These are phyloP conservation scores for Eupithecia vulgata DNA, from an alignment of 2,888 invertebrate genomes.

Conservation along the genomic window DNA sequence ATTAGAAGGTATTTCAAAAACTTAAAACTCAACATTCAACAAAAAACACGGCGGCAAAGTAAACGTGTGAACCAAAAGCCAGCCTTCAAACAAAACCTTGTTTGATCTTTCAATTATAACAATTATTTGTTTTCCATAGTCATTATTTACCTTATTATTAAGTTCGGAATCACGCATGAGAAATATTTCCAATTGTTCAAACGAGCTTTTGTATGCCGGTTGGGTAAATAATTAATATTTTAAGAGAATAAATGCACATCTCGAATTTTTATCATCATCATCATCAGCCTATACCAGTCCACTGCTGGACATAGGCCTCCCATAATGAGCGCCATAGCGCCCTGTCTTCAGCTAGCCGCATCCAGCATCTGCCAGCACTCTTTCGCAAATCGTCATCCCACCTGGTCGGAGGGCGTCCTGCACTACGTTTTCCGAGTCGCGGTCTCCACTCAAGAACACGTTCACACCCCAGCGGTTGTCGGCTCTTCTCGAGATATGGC, in stretches of 20 bases:
- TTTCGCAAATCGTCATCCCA: no score
- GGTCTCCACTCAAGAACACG: no score
- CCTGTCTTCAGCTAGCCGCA: no score
- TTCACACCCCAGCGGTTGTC: no score
- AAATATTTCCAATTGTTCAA: slow-evolving; percentile 8
- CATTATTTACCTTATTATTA: slow-evolving; percentile 14
- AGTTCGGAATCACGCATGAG: slow-evolving; percentile 12
- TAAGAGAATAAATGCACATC: background rate
- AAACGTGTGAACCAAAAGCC: slow-evolving; percentile 11
- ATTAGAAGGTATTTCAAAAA: background rate
- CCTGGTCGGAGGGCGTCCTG: no score
- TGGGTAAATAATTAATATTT: slow-evolving; percentile 1
- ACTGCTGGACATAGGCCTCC: no score
- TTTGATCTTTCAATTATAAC: slow-evolving; percentile 16
- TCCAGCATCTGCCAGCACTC: no score
- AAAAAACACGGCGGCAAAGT: slow-evolving; percentile 6
- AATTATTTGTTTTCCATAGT: slow-evolving; percentile 16
- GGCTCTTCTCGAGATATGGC: no score
- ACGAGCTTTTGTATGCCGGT: background rate
- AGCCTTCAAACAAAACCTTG: slow-evolving; percentile 15
- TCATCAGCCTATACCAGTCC: no score
- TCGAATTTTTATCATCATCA: no score
- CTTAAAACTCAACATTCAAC: background rate
- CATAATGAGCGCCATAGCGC: no score
- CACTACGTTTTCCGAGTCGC: no score